phyloP scores from a whole-genome alignment of 2,113 vertebrate species.

The Hyaena hyaena region DNA sequence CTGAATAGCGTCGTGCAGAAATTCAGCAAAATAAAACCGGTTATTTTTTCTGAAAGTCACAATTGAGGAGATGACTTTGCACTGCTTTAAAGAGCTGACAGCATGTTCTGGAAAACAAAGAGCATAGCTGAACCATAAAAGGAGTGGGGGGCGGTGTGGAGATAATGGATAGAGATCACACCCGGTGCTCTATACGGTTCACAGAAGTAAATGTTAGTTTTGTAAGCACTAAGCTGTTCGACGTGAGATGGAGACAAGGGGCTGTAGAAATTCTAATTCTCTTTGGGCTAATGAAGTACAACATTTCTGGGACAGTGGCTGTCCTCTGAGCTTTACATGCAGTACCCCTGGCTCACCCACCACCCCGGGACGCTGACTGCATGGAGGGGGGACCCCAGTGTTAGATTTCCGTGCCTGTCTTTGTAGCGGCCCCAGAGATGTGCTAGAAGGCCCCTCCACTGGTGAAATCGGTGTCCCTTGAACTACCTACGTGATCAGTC shows the following conservation, averaged over 20 bases:
- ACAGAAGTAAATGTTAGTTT: not conserved
- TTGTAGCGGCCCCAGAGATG: not conserved
- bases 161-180: fast-evolving
- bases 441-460: not conserved
- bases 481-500: not conserved
- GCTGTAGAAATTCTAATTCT: not conserved
- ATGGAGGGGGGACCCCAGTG: fast-evolving
- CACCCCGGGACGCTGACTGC: not conserved
- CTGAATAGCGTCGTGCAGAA: not conserved
- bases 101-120: not conserved
- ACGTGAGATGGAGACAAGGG: not conserved
- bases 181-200: not conserved
- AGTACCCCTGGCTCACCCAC: not conserved
- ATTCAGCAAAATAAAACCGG: not conserved
- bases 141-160: fast-evolving
- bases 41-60: too few species aligned
- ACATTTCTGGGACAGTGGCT: not conserved
- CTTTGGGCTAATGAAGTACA: not conserved
- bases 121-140: fast-evolving
- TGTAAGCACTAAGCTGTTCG: not conserved
- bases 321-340: not conserved
- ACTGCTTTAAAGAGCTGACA: not conserved
- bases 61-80: not conserved
- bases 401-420: not conserved
- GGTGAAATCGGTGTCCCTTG: not conserved